These are phyloP conservation scores for Serripes groenlandicus DNA, from an alignment of 2,888 invertebrate species.

Conservation along the genomic window DNA sequence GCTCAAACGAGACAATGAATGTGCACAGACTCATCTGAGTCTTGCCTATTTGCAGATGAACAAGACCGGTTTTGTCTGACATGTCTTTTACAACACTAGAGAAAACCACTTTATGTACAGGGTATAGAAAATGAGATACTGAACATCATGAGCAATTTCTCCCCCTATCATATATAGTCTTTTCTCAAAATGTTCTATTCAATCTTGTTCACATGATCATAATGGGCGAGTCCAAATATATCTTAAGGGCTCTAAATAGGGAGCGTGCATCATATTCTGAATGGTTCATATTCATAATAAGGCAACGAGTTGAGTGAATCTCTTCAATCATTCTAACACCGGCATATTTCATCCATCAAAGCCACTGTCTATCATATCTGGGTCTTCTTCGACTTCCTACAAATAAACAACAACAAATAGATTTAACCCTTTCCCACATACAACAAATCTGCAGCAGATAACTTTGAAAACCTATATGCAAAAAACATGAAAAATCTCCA, in stretches of 20 bases:
- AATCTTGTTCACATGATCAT: not conserved
- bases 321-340: no score
- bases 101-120: no score
- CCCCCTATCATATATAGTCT: not conserved
- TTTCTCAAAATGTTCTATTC: not conserved
- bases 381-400: constrained; percentile 69
- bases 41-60: no score
- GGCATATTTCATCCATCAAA: constrained; percentile 70
- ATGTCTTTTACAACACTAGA: no score
- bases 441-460: not conserved
- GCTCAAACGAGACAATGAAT: no score
- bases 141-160: not conserved
- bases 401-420: not conserved
- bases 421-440: not conserved
- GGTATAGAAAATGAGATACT: not conserved
- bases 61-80: no score
- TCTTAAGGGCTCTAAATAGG: not conserved
- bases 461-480: not conserved
- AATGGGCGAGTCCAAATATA: not conserved
- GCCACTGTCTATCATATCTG: constrained; percentile 71
- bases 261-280: no score
- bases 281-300: no score
- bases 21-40: no score
- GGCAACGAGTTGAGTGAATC: no score
- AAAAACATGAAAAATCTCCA: not conserved